Conservation (phyloP, 2,113 vertebrate genomes). For the Chamaetylas fuelleborni region DNA sequence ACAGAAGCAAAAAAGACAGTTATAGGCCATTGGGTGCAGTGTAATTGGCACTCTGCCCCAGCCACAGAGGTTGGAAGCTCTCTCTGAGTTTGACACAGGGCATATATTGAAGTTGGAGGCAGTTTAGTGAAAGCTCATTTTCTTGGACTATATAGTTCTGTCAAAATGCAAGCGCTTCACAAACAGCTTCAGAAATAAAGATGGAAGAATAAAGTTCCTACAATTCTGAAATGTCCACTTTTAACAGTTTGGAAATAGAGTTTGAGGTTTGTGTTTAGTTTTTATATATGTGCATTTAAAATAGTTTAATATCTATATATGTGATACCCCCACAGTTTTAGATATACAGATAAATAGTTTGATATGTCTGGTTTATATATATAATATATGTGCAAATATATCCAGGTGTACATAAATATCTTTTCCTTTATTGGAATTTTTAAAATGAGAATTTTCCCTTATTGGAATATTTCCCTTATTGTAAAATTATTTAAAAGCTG, state of each 20-base stretch:
- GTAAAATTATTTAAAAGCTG: background rate
- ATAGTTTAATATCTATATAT: background rate
- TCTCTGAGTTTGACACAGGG: background rate
- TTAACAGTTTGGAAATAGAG: background rate
- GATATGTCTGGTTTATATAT: background rate
- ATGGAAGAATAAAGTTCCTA: background rate
- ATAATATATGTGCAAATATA: background rate
- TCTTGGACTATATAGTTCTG: background rate
- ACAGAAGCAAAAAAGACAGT: conserved; percentile 45
- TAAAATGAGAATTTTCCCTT: background rate
- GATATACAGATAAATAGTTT: background rate
- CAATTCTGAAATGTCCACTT: background rate
- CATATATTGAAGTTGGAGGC: conserved; percentile 26
- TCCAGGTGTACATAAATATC: no score
- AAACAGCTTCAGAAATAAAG: conserved; percentile 1
- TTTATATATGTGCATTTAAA: background rate
- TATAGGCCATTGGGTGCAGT: conserved; percentile 16
- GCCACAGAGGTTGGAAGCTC: background rate
- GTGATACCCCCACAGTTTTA: background rate
- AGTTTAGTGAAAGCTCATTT: conserved; percentile 46
- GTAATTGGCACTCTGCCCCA: conserved; percentile 22
- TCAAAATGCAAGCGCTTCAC: background rate
- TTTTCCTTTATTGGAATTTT: background rate
- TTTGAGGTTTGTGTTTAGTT: background rate
- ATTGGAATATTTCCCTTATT: background rate